Evolutionary conservation across 1,140 invertebrate genomes (phyloP).

Genomic region (Marisa cornuarietis): DNA sequence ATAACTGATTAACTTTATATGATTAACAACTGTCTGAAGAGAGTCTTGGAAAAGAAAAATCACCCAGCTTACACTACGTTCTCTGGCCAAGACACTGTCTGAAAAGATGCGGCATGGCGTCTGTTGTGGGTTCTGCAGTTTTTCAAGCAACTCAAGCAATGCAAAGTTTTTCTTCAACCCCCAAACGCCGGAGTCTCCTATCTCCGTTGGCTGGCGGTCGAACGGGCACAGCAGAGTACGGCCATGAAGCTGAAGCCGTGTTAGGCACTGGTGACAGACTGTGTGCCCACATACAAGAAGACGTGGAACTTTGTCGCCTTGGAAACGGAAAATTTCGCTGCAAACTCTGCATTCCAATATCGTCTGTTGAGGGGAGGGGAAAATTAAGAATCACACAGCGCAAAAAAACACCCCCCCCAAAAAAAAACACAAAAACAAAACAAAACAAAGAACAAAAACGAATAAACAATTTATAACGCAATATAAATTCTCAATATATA

Average conservation of each 20-base stretch:
- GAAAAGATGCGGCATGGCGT: slow-evolving; percentile 55
- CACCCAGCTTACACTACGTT: slow-evolving; percentile 63
- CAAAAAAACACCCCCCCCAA: too few relatives aligned
- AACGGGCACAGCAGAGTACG: slow-evolving; percentile 72
- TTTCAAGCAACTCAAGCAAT: slow-evolving; percentile 72
- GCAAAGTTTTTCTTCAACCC: slow-evolving; percentile 76
- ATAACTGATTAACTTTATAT: background rate
- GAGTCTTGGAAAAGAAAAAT: background rate
- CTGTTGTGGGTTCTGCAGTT: slow-evolving; percentile 65
- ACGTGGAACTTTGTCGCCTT: slow-evolving; percentile 73
- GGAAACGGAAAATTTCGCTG: slow-evolving; percentile 72
- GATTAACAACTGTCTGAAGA: background rate
- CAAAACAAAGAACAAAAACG: too few relatives aligned
- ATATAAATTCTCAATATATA: too few relatives aligned
- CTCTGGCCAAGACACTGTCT: slow-evolving; percentile 67
- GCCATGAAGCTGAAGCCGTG: slow-evolving; percentile 68
- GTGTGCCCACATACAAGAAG: slow-evolving; percentile 74
- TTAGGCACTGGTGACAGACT: slow-evolving; percentile 73
- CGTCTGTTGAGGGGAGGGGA: slow-evolving; percentile 37
- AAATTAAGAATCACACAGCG: too few relatives aligned
- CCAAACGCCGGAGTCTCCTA: slow-evolving; percentile 71
- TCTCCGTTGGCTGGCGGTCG: slow-evolving; percentile 72
- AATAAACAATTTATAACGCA: too few relatives aligned
- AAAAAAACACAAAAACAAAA: too few relatives aligned
- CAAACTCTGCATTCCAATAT: slow-evolving; percentile 74